phyloP scores from a whole-genome alignment of 2,113 vertebrate species.

The Dascyllus trimaculatus region DNA sequence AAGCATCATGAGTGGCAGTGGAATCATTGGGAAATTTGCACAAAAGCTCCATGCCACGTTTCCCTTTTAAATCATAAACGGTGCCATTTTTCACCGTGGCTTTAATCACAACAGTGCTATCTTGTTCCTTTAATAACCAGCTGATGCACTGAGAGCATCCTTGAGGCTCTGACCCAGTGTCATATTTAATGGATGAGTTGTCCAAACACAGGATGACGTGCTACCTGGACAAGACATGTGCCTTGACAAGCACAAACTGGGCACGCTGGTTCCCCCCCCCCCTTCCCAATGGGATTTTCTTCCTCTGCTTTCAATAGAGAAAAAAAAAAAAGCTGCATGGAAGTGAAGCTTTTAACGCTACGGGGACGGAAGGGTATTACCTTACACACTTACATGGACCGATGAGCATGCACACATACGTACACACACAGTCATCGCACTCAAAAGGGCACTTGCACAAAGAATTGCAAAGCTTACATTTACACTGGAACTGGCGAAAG shows the following conservation, averaged over 20 bases:
- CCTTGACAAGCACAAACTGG: constrained; percentile 60
- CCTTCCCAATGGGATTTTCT: constrained; percentile 72
- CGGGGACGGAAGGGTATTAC: constrained; percentile 58
- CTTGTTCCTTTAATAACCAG: constrained; percentile 43
- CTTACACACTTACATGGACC: constrained; percentile 42
- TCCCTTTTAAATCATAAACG: constrained; percentile 49
- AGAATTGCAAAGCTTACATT: constrained; percentile 30
- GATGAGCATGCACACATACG: constrained; percentile 17
- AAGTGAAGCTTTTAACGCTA: constrained; percentile 63
- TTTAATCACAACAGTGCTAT: constrained; percentile 45
- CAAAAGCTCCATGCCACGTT: constrained; percentile 41
- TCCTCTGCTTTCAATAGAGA: constrained; percentile 1
- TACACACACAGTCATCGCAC: constrained; percentile 30
- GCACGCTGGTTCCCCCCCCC: constrained; percentile 54
- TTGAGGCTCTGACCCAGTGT: constrained; percentile 34
- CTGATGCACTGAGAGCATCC: constrained; percentile 36
- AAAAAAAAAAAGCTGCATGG: constrained; percentile 26
- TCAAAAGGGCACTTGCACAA: constrained; percentile 30
- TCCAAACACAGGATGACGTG: constrained; percentile 52
- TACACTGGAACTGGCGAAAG: constrained; percentile 14
- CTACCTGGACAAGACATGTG: constrained; percentile 56
- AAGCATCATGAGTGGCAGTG: constrained; percentile 28
- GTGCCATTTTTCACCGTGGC: constrained; percentile 17
- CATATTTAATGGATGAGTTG: constrained; percentile 66
- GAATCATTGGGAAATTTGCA: constrained; percentile 32